A percentile compares a stretch with the other conserved stretches of the same genome.
These are phyloP conservation scores for Corythornis leucogaster DNA, from an alignment of 2,797 vertebrate species.

Conservation along the genomic window DNA sequence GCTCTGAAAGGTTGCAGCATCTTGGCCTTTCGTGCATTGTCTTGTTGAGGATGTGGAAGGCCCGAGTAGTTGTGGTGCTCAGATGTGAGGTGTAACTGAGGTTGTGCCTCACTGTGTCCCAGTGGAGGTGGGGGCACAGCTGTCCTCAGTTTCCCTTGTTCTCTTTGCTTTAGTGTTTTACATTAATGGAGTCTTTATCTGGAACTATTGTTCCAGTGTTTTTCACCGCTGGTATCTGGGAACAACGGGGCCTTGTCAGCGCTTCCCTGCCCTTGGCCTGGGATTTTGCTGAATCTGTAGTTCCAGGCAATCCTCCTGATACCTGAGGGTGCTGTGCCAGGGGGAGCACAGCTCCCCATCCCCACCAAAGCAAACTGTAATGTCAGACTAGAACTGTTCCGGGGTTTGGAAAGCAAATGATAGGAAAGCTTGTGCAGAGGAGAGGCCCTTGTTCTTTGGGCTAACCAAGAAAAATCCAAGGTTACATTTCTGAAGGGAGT, in stretches of 20 bases:
- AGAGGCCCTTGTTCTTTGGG: neutral
- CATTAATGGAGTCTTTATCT: neutral
- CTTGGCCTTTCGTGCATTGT: neutral
- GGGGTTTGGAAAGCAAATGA: neutral
- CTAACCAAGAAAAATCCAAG: neutral
- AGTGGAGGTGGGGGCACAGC: neutral
- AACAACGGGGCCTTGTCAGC: neutral
- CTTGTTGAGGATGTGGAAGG: neutral
- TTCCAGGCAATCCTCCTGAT: neutral
- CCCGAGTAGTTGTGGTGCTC: neutral
- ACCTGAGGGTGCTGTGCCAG: neutral
- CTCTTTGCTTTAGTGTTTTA: neutral
- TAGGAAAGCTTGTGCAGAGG: neutral
- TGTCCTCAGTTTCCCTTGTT: neutral
- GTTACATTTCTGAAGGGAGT: neutral
- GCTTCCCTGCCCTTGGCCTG: neutral
- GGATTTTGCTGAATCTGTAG: neutral
- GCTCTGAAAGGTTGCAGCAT: neutral
- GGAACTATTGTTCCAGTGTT: neutral
- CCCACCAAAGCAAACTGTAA: neutral
- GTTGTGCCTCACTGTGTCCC: neutral
- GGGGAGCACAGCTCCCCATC: neutral
- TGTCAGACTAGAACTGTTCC: neutral
- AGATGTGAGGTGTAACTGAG: neutral
- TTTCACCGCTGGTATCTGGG: neutral